Evolutionary conservation across 2,888 invertebrate genomes (phyloP).

Genomic region (Pyrrhosoma nymphula): DNA sequence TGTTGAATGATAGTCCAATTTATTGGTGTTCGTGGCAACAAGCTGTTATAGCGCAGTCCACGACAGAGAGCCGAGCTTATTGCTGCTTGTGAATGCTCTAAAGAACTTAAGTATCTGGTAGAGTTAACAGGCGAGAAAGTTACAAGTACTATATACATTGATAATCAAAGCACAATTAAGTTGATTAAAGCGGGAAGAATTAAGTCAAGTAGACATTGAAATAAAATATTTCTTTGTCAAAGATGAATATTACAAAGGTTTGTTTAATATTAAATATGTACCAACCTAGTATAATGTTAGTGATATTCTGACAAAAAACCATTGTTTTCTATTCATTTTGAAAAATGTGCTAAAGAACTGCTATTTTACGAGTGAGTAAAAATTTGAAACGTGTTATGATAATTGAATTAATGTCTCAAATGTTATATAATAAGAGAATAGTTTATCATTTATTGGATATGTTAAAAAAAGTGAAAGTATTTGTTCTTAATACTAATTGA

Average conservation of each 20-base stretch:
- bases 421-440: too few relatives aligned
- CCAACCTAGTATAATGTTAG: background rate
- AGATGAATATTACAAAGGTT: slow-evolving; percentile 13
- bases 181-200: too few relatives aligned
- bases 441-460: too few relatives aligned
- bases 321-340: background rate
- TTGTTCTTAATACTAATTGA: too few relatives aligned
- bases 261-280: background rate
- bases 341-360: background rate
- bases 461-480: too few relatives aligned
- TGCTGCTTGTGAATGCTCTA: slow-evolving; percentile 71
- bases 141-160: too few relatives aligned
- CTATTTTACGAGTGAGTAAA: too few relatives aligned
- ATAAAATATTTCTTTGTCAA: slow-evolving; percentile 49
- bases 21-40: slow-evolving; percentile 72
- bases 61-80: slow-evolving; percentile 73
- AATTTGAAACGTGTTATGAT: too few relatives aligned
- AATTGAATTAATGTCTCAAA: too few relatives aligned
- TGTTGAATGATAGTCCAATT: slow-evolving; percentile 69
- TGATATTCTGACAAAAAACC: background rate
- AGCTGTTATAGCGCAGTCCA: slow-evolving; percentile 72
- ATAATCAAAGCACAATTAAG: too few relatives aligned
- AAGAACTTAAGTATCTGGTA: slow-evolving; percentile 71
- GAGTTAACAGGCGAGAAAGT: slow-evolving; percentile 69
- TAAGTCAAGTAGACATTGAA: slow-evolving; percentile 70